Percentiles rank a stretch among this genome's conserved stretches.
Conservation (phyloP, 2,113 vertebrate genomes). For the Glaucomys volans region DNA sequence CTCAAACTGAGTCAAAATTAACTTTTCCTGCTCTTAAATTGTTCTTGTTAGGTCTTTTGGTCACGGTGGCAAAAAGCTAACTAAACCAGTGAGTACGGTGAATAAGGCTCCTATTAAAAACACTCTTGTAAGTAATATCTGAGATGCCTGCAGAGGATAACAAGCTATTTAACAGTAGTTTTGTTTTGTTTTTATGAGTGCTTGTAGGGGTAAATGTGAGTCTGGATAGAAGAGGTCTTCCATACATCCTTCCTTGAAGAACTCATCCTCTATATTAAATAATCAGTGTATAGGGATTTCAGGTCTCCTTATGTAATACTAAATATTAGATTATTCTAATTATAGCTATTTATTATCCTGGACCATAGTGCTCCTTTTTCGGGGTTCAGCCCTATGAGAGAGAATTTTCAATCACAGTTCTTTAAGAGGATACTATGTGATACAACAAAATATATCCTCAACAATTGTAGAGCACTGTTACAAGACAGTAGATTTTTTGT, state of each 20-base stretch:
- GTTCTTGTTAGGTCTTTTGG: too few relatives aligned
- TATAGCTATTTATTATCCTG: background rate
- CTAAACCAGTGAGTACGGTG: background rate
- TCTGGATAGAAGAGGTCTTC: background rate
- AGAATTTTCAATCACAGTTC: background rate
- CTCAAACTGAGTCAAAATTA: too few relatives aligned
- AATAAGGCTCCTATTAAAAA: background rate
- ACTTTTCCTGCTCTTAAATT: too few relatives aligned
- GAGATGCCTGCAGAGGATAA: background rate
- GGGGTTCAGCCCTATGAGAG: background rate
- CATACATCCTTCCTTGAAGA: background rate
- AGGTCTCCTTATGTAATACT: background rate
- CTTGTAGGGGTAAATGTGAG: background rate
- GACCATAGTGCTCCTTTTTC: background rate
- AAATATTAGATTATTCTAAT: slow-evolving; percentile 14
- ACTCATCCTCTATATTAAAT: background rate
- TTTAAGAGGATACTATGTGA: background rate
- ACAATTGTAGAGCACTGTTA: background rate
- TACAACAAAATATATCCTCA: background rate
- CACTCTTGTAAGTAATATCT: background rate
- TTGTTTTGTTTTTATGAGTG: background rate
- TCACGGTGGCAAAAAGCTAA: too few relatives aligned
- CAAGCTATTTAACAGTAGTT: background rate
- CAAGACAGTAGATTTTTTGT: background rate
- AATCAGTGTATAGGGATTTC: background rate